Evolutionary conservation across 2,113 vertebrate species (phyloP), one percentile per base, ranked within the genome.

Genomic region (Heliornis fulica): DNA sequence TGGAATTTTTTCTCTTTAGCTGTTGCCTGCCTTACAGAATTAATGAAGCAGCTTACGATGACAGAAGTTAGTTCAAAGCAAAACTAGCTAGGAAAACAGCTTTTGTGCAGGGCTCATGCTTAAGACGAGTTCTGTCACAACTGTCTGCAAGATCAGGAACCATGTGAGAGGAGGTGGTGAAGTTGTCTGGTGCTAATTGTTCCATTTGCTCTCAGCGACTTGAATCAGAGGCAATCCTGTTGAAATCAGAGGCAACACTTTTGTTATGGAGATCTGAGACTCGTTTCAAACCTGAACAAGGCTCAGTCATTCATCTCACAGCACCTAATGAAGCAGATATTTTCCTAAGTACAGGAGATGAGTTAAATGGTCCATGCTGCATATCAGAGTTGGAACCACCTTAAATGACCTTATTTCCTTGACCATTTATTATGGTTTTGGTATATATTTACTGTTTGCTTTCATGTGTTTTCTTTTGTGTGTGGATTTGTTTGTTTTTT

Each of bases 11-110:
- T 87, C 82, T 38, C 59, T 85, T 90, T 38, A 83, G 70, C 66
- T 90, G 78, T 65, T 90, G 25, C 43, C 36, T 96, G 71, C 75
- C 63, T 90, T 32, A 32, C 36, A 83, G 78, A 80, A 93, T 88
- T 92, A 94, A 95, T 80, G 82, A 92, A 92, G 92, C 75, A 86
- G 88, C 41, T 76, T 93, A 54, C 15, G 19, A 46, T 83, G 94
- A 90, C 79, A 95, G 90, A 93, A 94, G 26, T 54, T 41, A 93
- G 90, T 96, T 96, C 93, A 95, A 96, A 96, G 93, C 43, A 90
- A 64, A 91, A 90, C 50, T 15, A 6, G 76, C 81, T 89, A 92
- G 75, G 86, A 83, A 90, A 95, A 92, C 76, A 90, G 83, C 93
- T 94, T 94, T 88, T 92, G 59, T 88, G 75, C 57, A 93, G 75